Evolutionary conservation across 1,140 invertebrate species (phyloP).

Genomic region (Euborellia annulipes): DNA sequence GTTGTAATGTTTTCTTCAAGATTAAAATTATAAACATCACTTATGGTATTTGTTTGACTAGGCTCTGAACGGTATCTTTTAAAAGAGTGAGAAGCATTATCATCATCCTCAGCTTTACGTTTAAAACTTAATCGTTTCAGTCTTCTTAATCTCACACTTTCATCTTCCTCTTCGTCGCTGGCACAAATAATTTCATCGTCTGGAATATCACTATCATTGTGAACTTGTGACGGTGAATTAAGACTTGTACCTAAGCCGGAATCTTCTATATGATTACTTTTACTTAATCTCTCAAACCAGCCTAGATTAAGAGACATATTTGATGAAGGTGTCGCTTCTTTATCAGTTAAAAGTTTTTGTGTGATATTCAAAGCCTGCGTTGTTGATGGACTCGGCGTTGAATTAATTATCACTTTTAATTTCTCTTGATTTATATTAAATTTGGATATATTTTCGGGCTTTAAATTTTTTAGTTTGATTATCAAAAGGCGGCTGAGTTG

Average conservation of each 20-base stretch:
- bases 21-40: too few species aligned
- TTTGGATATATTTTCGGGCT: background rate
- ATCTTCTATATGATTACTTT: conserved; percentile 11
- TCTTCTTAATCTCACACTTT: too few species aligned
- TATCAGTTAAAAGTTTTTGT: conserved; percentile 21
- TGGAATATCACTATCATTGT: too few species aligned
- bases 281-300: conserved; percentile 35
- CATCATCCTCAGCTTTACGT: too few species aligned
- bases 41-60: too few species aligned
- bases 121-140: too few species aligned
- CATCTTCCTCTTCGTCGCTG: conserved; percentile 41
- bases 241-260: conserved; percentile 4
- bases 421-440: conserved; percentile 14
- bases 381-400: conserved; percentile 12
- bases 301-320: conserved; percentile 31
- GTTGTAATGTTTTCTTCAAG: too few species aligned
- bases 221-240: too few species aligned
- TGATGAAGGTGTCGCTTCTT: too few species aligned
- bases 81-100: too few species aligned
- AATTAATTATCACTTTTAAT: conserved; percentile 20
- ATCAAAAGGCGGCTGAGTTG: conserved; percentile 13
- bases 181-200: conserved; percentile 28
- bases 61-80: too few species aligned
- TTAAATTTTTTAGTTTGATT: conserved; percentile 2
- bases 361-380: conserved; percentile 27